Percentiles rank a stretch among this genome's conserved stretches.
Conservation (phyloP, 2,797 vertebrate species). For the Amphiprion clarkii region DNA sequence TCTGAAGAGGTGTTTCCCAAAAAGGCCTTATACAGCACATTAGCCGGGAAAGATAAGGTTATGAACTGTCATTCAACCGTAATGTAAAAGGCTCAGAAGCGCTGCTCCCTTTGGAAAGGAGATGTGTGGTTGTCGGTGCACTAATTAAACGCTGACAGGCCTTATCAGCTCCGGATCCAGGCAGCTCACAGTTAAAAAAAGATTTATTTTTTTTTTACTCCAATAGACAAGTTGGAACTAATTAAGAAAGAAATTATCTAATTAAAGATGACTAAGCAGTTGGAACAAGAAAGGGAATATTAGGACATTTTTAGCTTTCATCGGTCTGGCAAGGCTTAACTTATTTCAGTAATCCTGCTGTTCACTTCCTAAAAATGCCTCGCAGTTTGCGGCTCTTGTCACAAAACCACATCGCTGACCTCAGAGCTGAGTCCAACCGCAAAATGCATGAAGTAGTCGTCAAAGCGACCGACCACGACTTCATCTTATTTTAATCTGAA, state of each 20-base stretch:
- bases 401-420: not conserved
- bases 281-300: slow-evolving; percentile 9
- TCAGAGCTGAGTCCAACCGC: not conserved
- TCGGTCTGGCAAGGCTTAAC: not conserved
- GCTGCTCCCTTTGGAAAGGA: slow-evolving; percentile 23
- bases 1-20: slow-evolving; percentile 47
- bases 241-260: slow-evolving; percentile 37
- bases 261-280: slow-evolving; percentile 30
- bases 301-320: slow-evolving; percentile 4
- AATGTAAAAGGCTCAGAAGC: slow-evolving; percentile 51
- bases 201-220: not conserved
- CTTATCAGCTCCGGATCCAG: slow-evolving; percentile 21
- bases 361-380: not conserved
- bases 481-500: not conserved
- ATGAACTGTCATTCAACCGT: slow-evolving; percentile 60
- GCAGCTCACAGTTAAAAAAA: slow-evolving; percentile 13
- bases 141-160: slow-evolving; percentile 27
- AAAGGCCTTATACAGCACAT: slow-evolving; percentile 60
- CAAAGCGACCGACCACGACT: no score
- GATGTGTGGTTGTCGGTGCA: slow-evolving; percentile 29
- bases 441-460: no score
- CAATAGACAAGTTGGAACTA: slow-evolving; percentile 23
- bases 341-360: slow-evolving; percentile 2
- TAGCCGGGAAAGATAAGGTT: slow-evolving; percentile 61
- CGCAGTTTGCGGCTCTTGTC: not conserved